Base-by-base conservation (phyloP, 2,797 vertebrate genomes). In the Girardinus metallicus region DNA sequence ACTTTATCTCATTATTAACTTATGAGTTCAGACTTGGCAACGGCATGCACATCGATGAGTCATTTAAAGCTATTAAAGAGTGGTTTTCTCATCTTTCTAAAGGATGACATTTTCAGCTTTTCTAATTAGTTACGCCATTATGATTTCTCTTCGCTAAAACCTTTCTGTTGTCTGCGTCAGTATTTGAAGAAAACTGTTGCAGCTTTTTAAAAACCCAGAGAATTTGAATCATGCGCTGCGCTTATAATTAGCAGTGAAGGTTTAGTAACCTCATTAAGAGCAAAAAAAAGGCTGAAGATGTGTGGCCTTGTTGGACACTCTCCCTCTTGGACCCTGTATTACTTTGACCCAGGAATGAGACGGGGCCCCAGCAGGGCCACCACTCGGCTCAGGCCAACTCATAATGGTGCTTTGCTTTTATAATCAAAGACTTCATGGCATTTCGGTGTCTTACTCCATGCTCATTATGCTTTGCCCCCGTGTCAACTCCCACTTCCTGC, bases 221-320 rank as follows among this genome's bases (percentile, higher is more conserved):
- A 81, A 84, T 81, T 79, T 2, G 73, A 85, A 85, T 76, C 73
- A 82, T 21, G 81, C 46, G 31, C 41, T 44, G 49, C 47, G 76
- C 66, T 87, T 89, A 39, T 60, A 83, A 92, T 94, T 87, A 90
- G 79, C 10, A 0, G 49, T 77, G 82, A 92, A 89, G 84, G 86
- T 74, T 77, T 39, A 74, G 82, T 80, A 82, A 82, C 84, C 88
- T 92, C 87, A 89, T 88, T 84, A 88, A 62, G 84, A 53, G 70
- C 57, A 76, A 86, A 89, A 60, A 44, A 26, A 60, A 44, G 1
- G 44, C 83, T 78, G 60, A 83, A 75, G 83, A 84, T 75, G 71
- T 72, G 78, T 36, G 49, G 70, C 74, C 79, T 83, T 78, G 39
- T 79, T 23, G 49, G 87, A 85, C 49, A 29, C 53, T 41, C 64